Conservation (phyloP, 1,140 invertebrate species). For the Augochlora pura region DNA sequence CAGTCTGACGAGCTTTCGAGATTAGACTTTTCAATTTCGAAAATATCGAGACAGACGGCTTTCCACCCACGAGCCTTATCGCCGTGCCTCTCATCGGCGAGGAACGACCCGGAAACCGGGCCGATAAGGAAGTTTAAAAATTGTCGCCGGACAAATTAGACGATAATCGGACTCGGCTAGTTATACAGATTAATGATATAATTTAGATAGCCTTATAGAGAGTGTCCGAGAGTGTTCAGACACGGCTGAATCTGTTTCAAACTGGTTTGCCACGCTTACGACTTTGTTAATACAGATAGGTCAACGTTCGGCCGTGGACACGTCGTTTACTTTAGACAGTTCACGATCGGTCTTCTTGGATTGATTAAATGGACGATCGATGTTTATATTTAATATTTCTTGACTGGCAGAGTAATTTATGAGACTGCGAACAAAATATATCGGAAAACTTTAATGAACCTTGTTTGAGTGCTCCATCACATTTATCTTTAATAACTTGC, state of each 20-base stretch:
- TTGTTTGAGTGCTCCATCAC: no score
- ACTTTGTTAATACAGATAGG: neutral
- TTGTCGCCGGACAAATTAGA: slow-evolving; percentile 18
- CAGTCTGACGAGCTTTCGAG: neutral
- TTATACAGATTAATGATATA: slow-evolving; percentile 20
- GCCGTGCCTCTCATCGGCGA: slow-evolving; percentile 5
- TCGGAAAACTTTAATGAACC: no score
- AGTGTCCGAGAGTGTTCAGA: neutral
- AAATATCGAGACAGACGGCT: slow-evolving; percentile 7
- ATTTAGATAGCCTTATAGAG: slow-evolving; percentile 39
- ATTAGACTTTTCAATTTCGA: slow-evolving; percentile 27
- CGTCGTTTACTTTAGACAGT: neutral
- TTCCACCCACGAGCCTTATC: slow-evolving; percentile 12
- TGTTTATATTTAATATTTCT: no score
- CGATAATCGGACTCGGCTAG: slow-evolving; percentile 34
- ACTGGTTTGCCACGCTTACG: neutral
- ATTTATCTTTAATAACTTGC: no score
- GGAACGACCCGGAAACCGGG: slow-evolving; percentile 32
- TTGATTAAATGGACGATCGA: neutral
- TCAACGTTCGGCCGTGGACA: neutral
- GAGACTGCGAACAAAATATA: no score
- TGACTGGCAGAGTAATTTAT: no score
- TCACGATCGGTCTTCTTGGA: neutral
- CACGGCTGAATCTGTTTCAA: neutral
- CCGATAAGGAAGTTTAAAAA: slow-evolving; percentile 20